A percentile compares a stretch with the other conserved stretches of the same genome.
Conservation (phyloP, 2,888 invertebrate genomes). For the Parnassius smintheus region DNA sequence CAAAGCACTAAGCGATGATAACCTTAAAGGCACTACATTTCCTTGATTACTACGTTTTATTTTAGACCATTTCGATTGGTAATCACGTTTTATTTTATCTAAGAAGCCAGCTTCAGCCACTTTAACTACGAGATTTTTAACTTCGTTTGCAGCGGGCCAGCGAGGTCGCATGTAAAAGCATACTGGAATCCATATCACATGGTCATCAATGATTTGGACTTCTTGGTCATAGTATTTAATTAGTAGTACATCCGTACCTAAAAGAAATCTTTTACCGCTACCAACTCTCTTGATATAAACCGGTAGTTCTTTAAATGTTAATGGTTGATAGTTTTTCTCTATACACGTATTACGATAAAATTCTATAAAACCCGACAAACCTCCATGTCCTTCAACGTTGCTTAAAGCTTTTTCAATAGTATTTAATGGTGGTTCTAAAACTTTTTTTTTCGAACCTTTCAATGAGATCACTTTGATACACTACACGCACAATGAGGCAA, state of each 20-base stretch:
- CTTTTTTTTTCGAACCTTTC: slow-evolving; percentile 43
- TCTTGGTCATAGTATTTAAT: slow-evolving; percentile 32
- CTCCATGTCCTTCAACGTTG: slow-evolving; percentile 47
- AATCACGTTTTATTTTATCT: slow-evolving; percentile 33
- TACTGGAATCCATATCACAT: slow-evolving; percentile 37
- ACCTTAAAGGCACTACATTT: slow-evolving; percentile 35
- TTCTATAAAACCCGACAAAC: slow-evolving; percentile 36
- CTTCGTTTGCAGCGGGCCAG: slow-evolving; percentile 48
- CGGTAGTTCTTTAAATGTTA: slow-evolving; percentile 34
- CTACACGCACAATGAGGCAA: slow-evolving; percentile 54
- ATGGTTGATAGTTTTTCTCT: slow-evolving; percentile 35
- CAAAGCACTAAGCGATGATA: slow-evolving; percentile 44
- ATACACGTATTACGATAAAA: slow-evolving; percentile 43
- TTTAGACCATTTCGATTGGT: slow-evolving; percentile 23
- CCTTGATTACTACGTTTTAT: slow-evolving; percentile 20
- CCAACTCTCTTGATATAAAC: slow-evolving; percentile 39
- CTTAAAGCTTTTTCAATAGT: slow-evolving; percentile 45
- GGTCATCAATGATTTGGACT: slow-evolving; percentile 45
- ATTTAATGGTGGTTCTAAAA: slow-evolving; percentile 46
- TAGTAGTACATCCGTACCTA: slow-evolving; percentile 39
- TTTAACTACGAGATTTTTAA: slow-evolving; percentile 36
- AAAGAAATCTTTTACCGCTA: slow-evolving; percentile 46
- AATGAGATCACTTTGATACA: slow-evolving; percentile 54
- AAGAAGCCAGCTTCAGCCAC: slow-evolving; percentile 47
- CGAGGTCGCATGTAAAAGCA: slow-evolving; percentile 51